Evolutionary conservation across 2,113 vertebrate genomes (phyloP).

Genomic region (Sciurus niger): DNA sequence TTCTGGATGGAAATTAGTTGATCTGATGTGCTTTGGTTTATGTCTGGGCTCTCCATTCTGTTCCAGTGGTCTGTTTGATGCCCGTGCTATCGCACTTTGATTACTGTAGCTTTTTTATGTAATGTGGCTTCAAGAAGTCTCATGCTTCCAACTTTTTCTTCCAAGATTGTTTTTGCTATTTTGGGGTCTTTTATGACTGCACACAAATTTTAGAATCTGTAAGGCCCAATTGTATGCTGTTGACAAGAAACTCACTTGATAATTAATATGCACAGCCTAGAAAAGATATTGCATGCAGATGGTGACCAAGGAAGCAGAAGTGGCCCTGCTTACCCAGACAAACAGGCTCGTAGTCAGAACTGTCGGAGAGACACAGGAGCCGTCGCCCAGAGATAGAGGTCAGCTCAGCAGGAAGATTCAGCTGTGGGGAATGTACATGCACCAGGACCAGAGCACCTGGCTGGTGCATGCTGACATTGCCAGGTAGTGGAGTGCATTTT

Average conservation of each 20-base stretch:
- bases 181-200: not conserved
- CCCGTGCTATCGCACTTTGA: not conserved
- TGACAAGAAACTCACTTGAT: not conserved
- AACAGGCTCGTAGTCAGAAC: too few species aligned
- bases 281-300: not conserved
- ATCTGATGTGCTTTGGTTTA: too few species aligned
- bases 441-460: too few species aligned
- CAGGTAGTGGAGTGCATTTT: rapidly evolving
- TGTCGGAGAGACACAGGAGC: too few species aligned
- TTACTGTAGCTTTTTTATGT: not conserved
- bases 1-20: too few species aligned
- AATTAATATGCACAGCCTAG: not conserved
- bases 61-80: not conserved
- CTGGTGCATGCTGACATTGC: too few species aligned
- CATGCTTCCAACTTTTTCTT: not conserved
- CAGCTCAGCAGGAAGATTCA: too few species aligned
- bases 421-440: too few species aligned
- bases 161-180: not conserved
- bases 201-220: not conserved
- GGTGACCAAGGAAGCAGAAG: not conserved
- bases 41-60: not conserved
- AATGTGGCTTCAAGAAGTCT: not conserved
- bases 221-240: not conserved
- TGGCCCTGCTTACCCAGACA: too few species aligned
- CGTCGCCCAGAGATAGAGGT: too few species aligned